Evolutionary conservation across 2,113 vertebrate species (phyloP).

Genomic region (Scomber colias): DNA sequence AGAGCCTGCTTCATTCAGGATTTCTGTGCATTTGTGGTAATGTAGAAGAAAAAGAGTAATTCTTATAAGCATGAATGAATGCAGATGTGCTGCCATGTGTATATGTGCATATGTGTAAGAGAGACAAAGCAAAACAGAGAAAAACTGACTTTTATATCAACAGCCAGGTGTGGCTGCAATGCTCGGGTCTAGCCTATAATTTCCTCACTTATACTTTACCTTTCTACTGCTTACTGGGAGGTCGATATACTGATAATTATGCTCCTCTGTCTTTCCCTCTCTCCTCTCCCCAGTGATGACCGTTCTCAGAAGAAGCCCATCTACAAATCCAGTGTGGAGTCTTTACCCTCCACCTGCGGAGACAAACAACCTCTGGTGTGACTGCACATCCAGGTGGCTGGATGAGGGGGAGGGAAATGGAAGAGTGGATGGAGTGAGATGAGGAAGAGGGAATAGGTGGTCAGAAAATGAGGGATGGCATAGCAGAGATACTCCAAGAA

Average conservation of each 20-base stretch:
- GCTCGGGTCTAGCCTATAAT: conserved; percentile 62
- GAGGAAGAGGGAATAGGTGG: conserved; percentile 53
- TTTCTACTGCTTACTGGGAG: conserved; percentile 45
- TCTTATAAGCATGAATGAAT: background rate
- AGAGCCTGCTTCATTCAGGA: background rate
- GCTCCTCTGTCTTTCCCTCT: conserved; percentile 50
- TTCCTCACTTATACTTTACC: conserved; percentile 68
- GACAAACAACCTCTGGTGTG: conserved; percentile 86
- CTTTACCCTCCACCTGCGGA: conserved; percentile 73
- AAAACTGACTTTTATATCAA: conserved; percentile 55
- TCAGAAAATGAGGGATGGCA: conserved; percentile 51
- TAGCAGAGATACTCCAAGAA: conserved; percentile 29
- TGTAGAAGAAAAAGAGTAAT: background rate
- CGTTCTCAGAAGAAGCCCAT: conserved; percentile 86
- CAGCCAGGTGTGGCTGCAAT: conserved; percentile 54
- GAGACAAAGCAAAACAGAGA: conserved; percentile 15
- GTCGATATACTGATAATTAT: conserved; percentile 67
- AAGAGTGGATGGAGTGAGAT: conserved; percentile 6
- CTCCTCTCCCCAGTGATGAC: conserved; percentile 80
- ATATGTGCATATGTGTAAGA: conserved; percentile 19
- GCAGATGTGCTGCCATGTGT: too few species aligned
- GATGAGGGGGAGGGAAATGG: conserved; percentile 28
- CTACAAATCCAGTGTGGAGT: conserved; percentile 83
- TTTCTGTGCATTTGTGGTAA: conserved; percentile 4
- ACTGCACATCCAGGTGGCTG: conserved; percentile 53